phyloP scores from a whole-genome alignment of 2,888 invertebrate species.

The Physocephala rufipes region DNA sequence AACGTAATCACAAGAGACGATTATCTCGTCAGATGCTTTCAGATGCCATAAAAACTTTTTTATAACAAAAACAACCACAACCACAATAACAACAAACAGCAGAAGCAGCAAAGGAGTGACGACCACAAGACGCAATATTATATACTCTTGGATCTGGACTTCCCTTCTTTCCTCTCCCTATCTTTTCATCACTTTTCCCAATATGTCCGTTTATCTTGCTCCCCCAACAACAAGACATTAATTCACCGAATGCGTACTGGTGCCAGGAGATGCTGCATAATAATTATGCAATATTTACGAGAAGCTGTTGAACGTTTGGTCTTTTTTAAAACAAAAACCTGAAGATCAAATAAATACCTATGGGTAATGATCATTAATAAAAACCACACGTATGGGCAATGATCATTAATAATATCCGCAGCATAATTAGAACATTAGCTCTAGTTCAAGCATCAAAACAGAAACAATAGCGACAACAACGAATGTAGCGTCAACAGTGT shows the following conservation, averaged over 20 bases:
- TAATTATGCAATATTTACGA: conserved; percentile 21
- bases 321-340: too few species aligned
- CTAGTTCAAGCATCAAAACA: too few species aligned
- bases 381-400: too few species aligned
- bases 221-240: neutral
- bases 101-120: neutral
- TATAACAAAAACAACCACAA: neutral
- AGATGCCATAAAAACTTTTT: neutral
- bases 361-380: too few species aligned
- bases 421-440: too few species aligned
- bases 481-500: neutral
- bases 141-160: neutral
- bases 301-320: neutral
- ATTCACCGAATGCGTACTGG: neutral
- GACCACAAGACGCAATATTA: neutral
- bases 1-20: too few species aligned
- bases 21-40: neutral
- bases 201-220: neutral
- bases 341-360: too few species aligned
- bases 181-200: too few species aligned
- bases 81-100: neutral
- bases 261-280: conserved; percentile 6
- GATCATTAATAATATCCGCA: too few species aligned
- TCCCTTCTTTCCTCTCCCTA: too few species aligned
- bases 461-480: too few species aligned